These are phyloP conservation scores for Nyctereutes procyonoides DNA, from an alignment of 2,113 vertebrate genomes.

Conservation along the genomic window DNA sequence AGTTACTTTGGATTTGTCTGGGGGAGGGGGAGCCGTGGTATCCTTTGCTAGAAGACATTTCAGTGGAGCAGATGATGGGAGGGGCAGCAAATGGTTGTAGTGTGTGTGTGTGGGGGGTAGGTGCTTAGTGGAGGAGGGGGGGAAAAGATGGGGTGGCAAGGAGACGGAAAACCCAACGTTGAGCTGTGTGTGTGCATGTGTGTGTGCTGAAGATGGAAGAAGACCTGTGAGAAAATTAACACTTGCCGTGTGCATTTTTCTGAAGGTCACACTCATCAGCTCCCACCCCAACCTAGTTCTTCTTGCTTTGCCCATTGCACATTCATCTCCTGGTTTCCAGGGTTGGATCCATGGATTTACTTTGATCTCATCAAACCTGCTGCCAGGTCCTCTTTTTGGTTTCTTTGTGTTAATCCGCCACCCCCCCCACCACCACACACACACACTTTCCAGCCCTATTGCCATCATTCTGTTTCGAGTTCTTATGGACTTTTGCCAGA, in stretches of 20 bases:
- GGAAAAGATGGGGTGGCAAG: too few relatives aligned
- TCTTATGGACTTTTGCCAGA: background rate
- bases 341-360: background rate
- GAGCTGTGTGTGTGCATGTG: too few relatives aligned
- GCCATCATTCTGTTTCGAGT: background rate
- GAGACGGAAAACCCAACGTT: background rate
- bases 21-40: background rate
- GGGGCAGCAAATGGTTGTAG: background rate
- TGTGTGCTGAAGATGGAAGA: background rate
- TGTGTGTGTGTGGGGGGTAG: too few relatives aligned
- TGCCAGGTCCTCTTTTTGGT: too few relatives aligned
- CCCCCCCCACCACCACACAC: too few relatives aligned
- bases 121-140: background rate
- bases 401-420: background rate
- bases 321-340: background rate
- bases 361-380: background rate
- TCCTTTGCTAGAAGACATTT: background rate
- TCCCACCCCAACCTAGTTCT: background rate
- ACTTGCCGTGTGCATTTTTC: background rate
- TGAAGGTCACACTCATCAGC: background rate
- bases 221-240: background rate
- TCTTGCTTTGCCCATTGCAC: too few relatives aligned
- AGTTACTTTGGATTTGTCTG: background rate
- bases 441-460: background rate
- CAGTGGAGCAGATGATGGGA: background rate